These are phyloP conservation scores for Lamellibrachia columna DNA, from an alignment of 2,888 invertebrate species.

Conservation along the genomic window DNA sequence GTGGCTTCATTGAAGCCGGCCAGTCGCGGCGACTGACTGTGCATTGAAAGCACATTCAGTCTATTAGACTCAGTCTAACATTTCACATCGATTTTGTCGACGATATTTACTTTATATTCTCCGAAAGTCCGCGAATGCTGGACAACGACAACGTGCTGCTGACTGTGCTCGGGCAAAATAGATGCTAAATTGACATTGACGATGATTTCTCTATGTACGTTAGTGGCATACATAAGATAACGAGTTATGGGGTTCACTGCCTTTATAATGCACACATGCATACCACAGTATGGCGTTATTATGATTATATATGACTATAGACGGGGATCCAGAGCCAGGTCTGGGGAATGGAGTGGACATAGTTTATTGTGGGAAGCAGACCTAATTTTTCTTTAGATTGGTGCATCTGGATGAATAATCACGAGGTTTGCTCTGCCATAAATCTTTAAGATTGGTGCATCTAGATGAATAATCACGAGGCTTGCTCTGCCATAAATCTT, in stretches of 20 bases:
- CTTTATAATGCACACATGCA: not conserved
- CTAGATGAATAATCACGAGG: no score
- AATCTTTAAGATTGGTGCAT: no score
- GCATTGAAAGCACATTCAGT: constrained; percentile 10
- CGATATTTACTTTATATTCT: not conserved
- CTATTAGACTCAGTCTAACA: not conserved
- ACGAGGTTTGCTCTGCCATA: no score
- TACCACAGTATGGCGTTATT: no score
- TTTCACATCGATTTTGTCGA: constrained; percentile 11
- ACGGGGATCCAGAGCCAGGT: no score
- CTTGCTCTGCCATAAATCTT: no score
- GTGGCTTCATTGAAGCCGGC: not conserved
- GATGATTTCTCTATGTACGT: not conserved
- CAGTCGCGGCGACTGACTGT: not conserved
- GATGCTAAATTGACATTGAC: not conserved
- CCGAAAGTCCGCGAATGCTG: not conserved
- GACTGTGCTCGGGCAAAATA: not conserved
- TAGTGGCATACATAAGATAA: not conserved
- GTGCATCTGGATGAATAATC: no score
- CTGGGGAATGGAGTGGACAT: no score
- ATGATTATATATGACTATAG: no score
- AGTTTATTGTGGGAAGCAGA: no score
- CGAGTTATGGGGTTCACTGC: not conserved
- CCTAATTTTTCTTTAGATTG: no score
- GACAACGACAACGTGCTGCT: not conserved